Conservation (phyloP, 2,888 invertebrate species). For the Escarpia spicata region DNA sequence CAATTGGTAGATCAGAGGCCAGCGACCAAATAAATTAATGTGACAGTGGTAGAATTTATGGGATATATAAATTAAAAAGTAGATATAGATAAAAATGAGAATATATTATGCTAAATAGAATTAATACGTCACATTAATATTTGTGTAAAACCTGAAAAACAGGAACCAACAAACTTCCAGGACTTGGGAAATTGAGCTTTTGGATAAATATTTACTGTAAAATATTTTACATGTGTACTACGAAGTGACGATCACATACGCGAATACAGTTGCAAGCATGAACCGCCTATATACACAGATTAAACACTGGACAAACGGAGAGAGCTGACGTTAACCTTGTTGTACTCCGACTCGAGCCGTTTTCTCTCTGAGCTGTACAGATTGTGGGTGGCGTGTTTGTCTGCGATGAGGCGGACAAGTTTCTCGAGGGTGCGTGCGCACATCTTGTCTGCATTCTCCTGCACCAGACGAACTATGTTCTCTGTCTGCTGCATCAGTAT, state of each 20-base stretch:
- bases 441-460: constrained; percentile 85
- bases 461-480: constrained; percentile 82
- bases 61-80: no score
- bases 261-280: not conserved
- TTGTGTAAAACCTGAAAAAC: no score
- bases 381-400: constrained; percentile 87
- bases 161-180: not conserved
- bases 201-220: not conserved
- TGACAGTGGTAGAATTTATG: no score
- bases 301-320: not conserved
- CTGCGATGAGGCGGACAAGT: constrained; percentile 81
- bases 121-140: no score
- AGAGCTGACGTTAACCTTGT: constrained; percentile 31
- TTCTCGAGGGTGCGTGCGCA: constrained; percentile 85
- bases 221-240: not conserved
- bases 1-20: no score
- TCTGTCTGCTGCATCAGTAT: constrained; percentile 90
- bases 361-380: constrained; percentile 89
- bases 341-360: constrained; percentile 73
- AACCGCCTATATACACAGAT: not conserved
- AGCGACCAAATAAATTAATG: no score
- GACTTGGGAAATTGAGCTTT: not conserved
- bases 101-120: no score
- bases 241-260: not conserved
- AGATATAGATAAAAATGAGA: no score